These are phyloP conservation scores for Drosophila arizonae DNA, from an alignment of 1,140 invertebrate species.

Conservation along the genomic window DNA sequence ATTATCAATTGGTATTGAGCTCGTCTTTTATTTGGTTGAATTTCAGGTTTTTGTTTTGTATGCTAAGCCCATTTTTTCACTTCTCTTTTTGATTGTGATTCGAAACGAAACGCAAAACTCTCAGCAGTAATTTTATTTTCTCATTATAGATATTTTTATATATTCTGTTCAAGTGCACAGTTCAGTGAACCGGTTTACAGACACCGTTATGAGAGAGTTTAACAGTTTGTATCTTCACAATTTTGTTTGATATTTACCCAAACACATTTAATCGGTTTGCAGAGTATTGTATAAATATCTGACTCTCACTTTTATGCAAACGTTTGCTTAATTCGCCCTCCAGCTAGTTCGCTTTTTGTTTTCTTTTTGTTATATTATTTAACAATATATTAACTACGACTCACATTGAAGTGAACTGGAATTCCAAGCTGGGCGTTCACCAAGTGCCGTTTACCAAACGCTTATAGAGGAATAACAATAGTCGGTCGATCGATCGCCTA, in stretches of 20 bases:
- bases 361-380: slow-evolving; percentile 42
- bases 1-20: neutral
- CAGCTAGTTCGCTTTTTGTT: slow-evolving; percentile 21
- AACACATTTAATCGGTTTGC: neutral
- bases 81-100: slow-evolving; percentile 1
- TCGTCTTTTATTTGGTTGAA: neutral
- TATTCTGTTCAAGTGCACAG: slow-evolving; percentile 10
- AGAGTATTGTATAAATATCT: slow-evolving; percentile 17
- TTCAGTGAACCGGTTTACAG: slow-evolving; percentile 8
- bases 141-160: no score
- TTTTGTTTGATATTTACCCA: slow-evolving; percentile 8
- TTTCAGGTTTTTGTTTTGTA: slow-evolving; percentile 16
- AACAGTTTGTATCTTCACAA: neutral
- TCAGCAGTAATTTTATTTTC: neutral
- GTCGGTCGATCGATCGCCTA: slow-evolving; percentile 38
- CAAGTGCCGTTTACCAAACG: slow-evolving; percentile 26
- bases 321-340: slow-evolving; percentile 32
- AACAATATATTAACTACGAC: slow-evolving; percentile 48
- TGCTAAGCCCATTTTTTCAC: slow-evolving; percentile 12
- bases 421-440: slow-evolving; percentile 63
- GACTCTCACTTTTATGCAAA: slow-evolving; percentile 44
- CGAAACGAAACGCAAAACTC: neutral
- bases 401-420: slow-evolving; percentile 42
- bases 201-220: slow-evolving; percentile 2
- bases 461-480: slow-evolving; percentile 39